phyloP scores from a whole-genome alignment of 2,888 invertebrate species.

The Tetranychus truncatus region DNA sequence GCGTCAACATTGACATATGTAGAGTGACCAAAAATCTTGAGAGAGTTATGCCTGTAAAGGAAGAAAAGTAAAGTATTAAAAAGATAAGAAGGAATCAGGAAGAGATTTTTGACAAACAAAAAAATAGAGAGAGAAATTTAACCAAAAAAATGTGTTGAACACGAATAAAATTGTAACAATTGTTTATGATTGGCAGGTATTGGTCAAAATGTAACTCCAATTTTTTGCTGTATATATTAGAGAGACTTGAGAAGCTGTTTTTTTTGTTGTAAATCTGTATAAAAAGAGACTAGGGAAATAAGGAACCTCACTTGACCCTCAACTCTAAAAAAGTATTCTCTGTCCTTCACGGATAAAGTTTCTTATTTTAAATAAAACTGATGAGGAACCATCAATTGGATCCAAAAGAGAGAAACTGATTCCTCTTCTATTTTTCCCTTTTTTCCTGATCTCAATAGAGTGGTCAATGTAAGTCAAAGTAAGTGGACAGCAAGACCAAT shows the following conservation, averaged over 20 bases:
- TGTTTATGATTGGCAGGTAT: constrained; percentile 1
- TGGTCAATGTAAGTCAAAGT: background rate
- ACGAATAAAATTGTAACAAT: background rate
- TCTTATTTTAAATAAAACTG: background rate
- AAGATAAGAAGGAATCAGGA: background rate
- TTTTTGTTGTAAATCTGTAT: background rate
- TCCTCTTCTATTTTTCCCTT: background rate
- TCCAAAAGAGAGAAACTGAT: background rate
- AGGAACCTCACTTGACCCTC: background rate
- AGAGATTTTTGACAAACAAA: background rate
- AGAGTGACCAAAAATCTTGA: background rate
- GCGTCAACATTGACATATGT: constrained; percentile 1
- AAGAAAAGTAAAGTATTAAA: background rate
- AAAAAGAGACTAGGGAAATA: background rate
- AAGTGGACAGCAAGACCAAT: background rate
- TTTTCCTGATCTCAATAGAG: background rate
- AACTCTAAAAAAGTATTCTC: background rate
- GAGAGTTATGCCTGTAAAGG: background rate
- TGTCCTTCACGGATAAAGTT: background rate
- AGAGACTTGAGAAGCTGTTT: background rate
- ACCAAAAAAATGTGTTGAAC: background rate
- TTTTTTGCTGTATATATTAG: background rate
- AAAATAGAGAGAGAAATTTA: background rate
- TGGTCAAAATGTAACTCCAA: background rate
- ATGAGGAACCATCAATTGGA: background rate